Base-by-base conservation (phyloP, 2,888 invertebrate species). In the Tortricodes alternella region DNA sequence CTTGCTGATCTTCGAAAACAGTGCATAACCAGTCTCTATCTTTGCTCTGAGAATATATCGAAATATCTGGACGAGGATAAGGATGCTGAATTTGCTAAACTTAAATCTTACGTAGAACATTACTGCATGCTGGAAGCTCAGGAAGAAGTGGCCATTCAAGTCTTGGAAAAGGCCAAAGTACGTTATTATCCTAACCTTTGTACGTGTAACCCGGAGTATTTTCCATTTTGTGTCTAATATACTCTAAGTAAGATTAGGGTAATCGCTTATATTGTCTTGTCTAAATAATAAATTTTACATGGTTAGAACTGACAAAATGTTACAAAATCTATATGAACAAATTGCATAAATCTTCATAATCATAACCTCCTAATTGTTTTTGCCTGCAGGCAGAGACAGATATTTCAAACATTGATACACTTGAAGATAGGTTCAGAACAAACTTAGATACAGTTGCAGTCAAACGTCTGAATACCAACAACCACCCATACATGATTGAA, bases 41-140 rank as follows among this genome's bases (percentile, higher is more conserved):
- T 80, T 50, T 85, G 86, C 65, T 74, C 85, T 1, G 84, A 86
- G 35, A 88, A 89, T 48, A 74, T 87, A 18, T 74, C 78, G 1
- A 87, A 84, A 65, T 88, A 89, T 70, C 67, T 89, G 55, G 81
- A 85, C 46, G 67, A 71, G 5, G 85, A 85, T 24, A 85, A 81
- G 60, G 78, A 82, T 38, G 71, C 67, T 0, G 79, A 85, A 61
- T 79, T 83, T 53, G 63, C 65, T 7, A 81, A 82, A 62, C 66
- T 89, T 0, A 78, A 76, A 52, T 63, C 66, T 35, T 80, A 76
- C 61, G 82, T 86, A 0, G 68, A 78, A 53, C 76, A 75, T 52
- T 89, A 89, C 63, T 86, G 88, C 60, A 59, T 74, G 39, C 61
- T 83, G 53, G 88, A 89, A 63, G 81, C 82, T 0, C 75, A 78